phyloP scores from a whole-genome alignment of 2,888 invertebrate species.

The Agriopis marginaria region DNA sequence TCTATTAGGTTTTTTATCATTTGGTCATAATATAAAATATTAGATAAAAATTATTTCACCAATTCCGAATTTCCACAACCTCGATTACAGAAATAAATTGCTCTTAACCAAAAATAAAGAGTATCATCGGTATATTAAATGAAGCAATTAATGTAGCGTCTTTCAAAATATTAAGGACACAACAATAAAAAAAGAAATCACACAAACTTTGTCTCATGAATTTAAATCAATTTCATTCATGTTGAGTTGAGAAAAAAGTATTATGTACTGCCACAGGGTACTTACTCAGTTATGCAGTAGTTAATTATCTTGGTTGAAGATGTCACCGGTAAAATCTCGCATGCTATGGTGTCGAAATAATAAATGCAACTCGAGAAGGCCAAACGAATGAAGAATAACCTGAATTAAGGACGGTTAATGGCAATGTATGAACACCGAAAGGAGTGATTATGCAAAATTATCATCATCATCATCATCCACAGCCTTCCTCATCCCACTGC shows the following conservation, averaged over 20 bases:
- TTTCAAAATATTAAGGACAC: constrained; percentile 13
- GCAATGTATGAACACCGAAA: constrained; percentile 47
- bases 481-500: too few relatives aligned
- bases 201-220: constrained; percentile 3
- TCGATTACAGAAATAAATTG: constrained; percentile 23
- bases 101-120: constrained; percentile 3
- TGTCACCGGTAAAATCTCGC: constrained; percentile 11
- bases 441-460: constrained; percentile 8
- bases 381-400: constrained; percentile 48
- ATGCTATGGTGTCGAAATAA: constrained; percentile 43
- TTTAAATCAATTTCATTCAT: neutral
- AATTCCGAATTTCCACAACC: neutral
- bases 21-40: neutral
- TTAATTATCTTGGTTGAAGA: constrained; percentile 22
- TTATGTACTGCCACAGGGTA: constrained; percentile 2
- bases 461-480: too few relatives aligned
- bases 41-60: neutral
- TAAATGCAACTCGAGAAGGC: constrained; percentile 45
- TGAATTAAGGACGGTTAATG: constrained; percentile 51
- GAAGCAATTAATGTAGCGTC: constrained; percentile 19
- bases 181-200: neutral
- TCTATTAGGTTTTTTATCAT: too few relatives aligned
- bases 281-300: neutral
- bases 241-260: neutral
- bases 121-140: constrained; percentile 21